phyloP scores from a whole-genome alignment of 2,888 invertebrate species.

The Drosophila cracens region DNA sequence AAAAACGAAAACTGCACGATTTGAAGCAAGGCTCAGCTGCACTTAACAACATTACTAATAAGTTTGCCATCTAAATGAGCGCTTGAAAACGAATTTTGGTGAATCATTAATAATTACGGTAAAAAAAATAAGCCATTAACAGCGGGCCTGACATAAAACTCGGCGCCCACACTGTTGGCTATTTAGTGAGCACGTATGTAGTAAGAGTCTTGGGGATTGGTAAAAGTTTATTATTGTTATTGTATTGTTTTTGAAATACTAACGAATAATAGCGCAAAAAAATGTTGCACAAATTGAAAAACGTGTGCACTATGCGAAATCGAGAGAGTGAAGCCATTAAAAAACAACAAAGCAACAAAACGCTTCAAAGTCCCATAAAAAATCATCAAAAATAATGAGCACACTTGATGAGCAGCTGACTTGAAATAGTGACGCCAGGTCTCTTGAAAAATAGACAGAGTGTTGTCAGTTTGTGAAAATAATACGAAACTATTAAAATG shows the following conservation, averaged over 20 bases:
- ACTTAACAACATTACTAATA: background rate
- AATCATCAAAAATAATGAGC: conserved; percentile 50
- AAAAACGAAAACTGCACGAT: background rate
- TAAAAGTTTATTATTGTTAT: conserved; percentile 35
- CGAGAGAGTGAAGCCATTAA: conserved; percentile 20
- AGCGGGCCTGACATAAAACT: background rate
- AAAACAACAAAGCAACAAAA: conserved; percentile 1
- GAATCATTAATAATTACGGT: conserved; percentile 1
- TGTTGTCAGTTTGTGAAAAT: conserved; percentile 1
- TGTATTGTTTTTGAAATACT: conserved; percentile 1
- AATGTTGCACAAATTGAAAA: conserved; percentile 43
- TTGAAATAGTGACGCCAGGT: conserved; percentile 5
- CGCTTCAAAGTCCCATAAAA: conserved; percentile 19
- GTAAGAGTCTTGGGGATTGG: conserved; percentile 33
- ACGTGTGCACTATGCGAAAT: conserved; percentile 42
- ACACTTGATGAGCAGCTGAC: conserved; percentile 7
- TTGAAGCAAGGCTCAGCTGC: background rate
- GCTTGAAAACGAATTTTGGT: conserved; percentile 1
- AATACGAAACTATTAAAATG: conserved; percentile 21
- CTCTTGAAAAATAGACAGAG: conserved; percentile 12
- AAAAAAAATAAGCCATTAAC: conserved; percentile 1
- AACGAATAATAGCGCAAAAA: conserved; percentile 9
- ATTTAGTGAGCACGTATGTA: conserved; percentile 14
- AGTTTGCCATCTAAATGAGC: background rate
- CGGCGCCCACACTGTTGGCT: conserved; percentile 23